phyloP scores from a whole-genome alignment of 2,113 vertebrate genomes.

The Mustela nigripes region DNA sequence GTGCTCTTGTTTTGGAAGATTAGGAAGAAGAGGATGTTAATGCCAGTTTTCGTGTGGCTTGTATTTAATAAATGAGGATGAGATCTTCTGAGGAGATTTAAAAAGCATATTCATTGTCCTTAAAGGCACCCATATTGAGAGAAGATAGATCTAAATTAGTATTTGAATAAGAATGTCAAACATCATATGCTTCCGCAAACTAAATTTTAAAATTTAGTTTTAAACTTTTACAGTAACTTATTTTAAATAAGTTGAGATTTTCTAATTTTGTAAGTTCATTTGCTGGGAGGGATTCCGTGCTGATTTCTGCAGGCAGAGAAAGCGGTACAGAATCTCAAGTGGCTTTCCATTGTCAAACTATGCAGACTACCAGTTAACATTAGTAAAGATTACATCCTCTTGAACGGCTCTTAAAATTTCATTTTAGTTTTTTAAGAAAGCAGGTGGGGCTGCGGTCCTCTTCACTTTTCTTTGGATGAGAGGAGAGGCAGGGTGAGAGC shows the following conservation, averaged over 20 bases:
- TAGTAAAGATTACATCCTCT: background rate
- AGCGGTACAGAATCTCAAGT: background rate
- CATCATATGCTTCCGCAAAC: background rate
- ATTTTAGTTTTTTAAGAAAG: background rate
- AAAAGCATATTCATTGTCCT: background rate
- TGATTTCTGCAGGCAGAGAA: background rate
- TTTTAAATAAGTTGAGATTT: conserved; percentile 12
- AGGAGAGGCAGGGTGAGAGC: background rate
- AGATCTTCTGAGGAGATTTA: conserved; percentile 41
- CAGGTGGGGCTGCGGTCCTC: background rate
- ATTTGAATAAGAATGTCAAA: conserved; percentile 29
- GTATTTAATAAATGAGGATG: conserved; percentile 21
- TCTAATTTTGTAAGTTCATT: conserved; percentile 16
- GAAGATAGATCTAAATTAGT: conserved; percentile 56
- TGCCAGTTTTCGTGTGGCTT: background rate
- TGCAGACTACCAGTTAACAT: background rate
- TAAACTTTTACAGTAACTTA: conserved; percentile 2
- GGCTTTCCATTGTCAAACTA: background rate
- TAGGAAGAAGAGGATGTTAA: background rate
- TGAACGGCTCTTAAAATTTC: background rate
- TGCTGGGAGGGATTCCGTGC: background rate
- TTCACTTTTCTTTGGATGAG: background rate
- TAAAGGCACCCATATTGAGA: background rate
- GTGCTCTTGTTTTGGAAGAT: background rate
- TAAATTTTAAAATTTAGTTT: conserved; percentile 47